Evolutionary conservation across 2,888 invertebrate genomes (phyloP).

Genomic region (Plutella xylostella): DNA sequence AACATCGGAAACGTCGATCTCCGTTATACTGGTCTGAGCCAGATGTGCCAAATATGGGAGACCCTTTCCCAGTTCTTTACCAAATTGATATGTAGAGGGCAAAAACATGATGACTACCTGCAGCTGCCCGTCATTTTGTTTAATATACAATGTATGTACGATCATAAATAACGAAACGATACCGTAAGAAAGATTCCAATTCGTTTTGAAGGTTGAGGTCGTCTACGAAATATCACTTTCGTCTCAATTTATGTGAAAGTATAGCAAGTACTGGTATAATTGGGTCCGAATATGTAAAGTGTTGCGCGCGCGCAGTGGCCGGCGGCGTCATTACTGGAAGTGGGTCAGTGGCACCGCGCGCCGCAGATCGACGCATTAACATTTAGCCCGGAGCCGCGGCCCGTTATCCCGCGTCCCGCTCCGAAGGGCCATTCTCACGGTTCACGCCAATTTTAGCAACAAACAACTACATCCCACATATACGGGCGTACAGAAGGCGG

Average conservation of each 20-base stretch:
- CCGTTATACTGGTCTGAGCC: constrained; percentile 24
- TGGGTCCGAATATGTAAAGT: constrained; percentile 51
- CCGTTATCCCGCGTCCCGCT: constrained; percentile 57
- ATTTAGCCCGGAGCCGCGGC: constrained; percentile 52
- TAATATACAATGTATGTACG: not conserved
- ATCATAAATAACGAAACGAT: not conserved
- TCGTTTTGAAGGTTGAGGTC: not conserved
- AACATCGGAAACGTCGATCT: constrained; percentile 25
- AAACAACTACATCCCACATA: constrained; percentile 10
- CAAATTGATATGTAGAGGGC: no score
- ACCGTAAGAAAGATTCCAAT: not conserved
- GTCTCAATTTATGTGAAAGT: constrained; percentile 58
- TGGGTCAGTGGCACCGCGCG: constrained; percentile 59
- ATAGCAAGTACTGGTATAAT: constrained; percentile 49
- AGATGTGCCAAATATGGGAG: constrained; percentile 22
- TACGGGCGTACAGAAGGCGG: no score
- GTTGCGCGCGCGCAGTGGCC: not conserved
- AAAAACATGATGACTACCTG: not conserved
- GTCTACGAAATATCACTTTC: constrained; percentile 32
- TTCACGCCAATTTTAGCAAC: constrained; percentile 32
- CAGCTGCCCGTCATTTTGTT: not conserved
- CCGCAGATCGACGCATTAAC: constrained; percentile 46
- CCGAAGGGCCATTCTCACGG: constrained; percentile 48
- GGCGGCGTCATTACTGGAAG: constrained; percentile 55
- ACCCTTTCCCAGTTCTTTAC: constrained; percentile 1